A percentile compares a stretch with the other conserved stretches of the same genome.
Evolutionary conservation across 1,140 invertebrate species (phyloP).

Genomic region (Atta colombica): DNA sequence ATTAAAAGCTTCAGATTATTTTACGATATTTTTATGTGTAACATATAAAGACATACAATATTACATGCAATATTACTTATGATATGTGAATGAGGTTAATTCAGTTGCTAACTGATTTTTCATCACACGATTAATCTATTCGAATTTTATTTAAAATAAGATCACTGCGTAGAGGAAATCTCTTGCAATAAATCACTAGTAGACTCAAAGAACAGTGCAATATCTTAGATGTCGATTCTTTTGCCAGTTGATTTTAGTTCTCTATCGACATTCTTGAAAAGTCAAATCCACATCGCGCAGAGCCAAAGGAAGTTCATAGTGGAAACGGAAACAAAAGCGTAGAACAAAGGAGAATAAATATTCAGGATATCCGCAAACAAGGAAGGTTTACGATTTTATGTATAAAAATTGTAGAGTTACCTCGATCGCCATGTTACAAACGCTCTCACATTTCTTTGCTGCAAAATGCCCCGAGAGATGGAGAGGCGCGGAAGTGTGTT

Average conservation of each 20-base stretch:
- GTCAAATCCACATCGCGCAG: slow-evolving; percentile 58
- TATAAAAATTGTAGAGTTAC: slow-evolving; percentile 64
- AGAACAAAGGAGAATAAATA: slow-evolving; percentile 63
- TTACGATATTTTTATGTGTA: neutral
- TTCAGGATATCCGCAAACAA: slow-evolving; percentile 63
- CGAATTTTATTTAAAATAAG: slow-evolving; percentile 30
- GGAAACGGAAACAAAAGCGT: slow-evolving; percentile 59
- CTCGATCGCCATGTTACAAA: slow-evolving; percentile 61
- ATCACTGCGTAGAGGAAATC: slow-evolving; percentile 19
- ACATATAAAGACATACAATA: neutral
- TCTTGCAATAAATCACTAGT: slow-evolving; percentile 50
- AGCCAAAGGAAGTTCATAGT: slow-evolving; percentile 40
- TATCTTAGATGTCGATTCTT: slow-evolving; percentile 63
- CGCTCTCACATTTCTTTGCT: slow-evolving; percentile 60
- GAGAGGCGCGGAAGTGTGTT: slow-evolving; percentile 50
- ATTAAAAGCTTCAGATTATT: neutral
- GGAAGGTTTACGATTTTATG: slow-evolving; percentile 62
- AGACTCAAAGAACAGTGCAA: slow-evolving; percentile 56
- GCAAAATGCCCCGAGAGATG: slow-evolving; percentile 42
- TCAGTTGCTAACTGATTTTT: neutral
- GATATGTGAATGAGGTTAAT: neutral
- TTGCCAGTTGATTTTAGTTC: slow-evolving; percentile 60
- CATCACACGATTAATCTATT: slow-evolving; percentile 31
- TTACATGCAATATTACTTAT: neutral
- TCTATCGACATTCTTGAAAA: slow-evolving; percentile 64